Conservation (phyloP, 2,888 invertebrate species). For the Synanthedon myopaeformis region DNA sequence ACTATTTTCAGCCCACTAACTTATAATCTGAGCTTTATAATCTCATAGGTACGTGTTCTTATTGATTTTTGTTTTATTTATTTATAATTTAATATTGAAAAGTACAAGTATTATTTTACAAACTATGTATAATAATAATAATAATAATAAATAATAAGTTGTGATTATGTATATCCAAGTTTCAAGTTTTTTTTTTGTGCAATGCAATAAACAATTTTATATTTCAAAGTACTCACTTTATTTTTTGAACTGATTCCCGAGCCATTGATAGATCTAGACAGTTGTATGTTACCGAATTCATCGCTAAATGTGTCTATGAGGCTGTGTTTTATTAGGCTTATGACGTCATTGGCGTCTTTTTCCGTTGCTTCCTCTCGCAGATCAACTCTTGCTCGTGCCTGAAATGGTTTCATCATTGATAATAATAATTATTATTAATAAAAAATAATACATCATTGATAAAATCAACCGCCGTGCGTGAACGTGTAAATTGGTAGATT, state of each 20-base stretch:
- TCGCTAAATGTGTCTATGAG: slow-evolving; percentile 82
- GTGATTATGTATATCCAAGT: background rate
- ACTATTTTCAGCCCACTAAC: no score
- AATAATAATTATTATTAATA: background rate
- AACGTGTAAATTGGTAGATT: no score
- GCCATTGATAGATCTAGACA: slow-evolving; percentile 76
- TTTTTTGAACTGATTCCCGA: slow-evolving; percentile 79
- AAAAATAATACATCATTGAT: no score
- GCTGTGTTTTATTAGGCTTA: slow-evolving; percentile 86
- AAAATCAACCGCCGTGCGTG: no score
- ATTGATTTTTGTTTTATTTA: background rate
- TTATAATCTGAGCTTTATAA: no score
- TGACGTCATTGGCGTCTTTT: slow-evolving; percentile 85
- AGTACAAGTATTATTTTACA: background rate
- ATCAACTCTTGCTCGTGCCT: slow-evolving; percentile 91
- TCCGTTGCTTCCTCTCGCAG: slow-evolving; percentile 83
- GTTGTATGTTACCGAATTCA: slow-evolving; percentile 74
- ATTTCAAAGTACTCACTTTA: slow-evolving; percentile 51
- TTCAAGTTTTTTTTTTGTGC: no score
- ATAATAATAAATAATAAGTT: background rate
- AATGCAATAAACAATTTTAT: background rate
- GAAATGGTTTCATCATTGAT: slow-evolving; percentile 7
- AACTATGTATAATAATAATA: background rate
- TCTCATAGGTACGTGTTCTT: background rate
- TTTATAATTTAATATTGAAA: background rate